Evolutionary conservation across 2,113 vertebrate genomes (phyloP).

Genomic region (Prunella fulvescens): DNA sequence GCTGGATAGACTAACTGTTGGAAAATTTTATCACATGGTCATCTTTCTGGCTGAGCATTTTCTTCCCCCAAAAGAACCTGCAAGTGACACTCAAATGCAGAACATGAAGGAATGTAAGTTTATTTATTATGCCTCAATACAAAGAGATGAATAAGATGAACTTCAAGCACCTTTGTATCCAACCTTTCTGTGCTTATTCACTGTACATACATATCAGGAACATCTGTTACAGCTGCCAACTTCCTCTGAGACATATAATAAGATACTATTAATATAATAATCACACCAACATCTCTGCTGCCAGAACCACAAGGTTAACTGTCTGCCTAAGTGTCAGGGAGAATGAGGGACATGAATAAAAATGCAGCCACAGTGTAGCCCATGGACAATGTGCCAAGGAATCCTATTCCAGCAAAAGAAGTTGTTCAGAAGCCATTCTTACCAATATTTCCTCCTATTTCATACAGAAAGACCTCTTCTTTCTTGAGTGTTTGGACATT

Average conservation of each 20-base stretch:
- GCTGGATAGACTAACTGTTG: background rate
- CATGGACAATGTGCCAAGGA: background rate
- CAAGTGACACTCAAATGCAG: background rate
- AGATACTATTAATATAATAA: background rate
- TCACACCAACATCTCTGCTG: background rate
- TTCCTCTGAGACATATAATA: background rate
- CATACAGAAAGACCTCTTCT: slow-evolving; percentile 91
- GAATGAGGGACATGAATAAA: background rate
- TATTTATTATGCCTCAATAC: background rate
- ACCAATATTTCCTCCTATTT: slow-evolving; percentile 98
- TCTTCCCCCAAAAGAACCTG: background rate
- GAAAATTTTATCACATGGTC: background rate
- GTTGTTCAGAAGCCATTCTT: slow-evolving; percentile 66
- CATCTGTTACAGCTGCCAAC: background rate
- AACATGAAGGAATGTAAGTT: background rate
- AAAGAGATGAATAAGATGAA: background rate
- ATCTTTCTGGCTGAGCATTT: background rate
- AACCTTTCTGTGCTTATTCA: background rate
- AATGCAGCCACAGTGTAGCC: background rate
- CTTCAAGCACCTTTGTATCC: background rate
- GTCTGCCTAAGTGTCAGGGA: background rate
- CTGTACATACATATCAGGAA: background rate
- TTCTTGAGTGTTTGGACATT: slow-evolving; percentile 74
- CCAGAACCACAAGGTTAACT: background rate
- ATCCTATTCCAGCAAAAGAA: background rate